phyloP scores from a whole-genome alignment of 2,888 invertebrate species.

The Cryptophagus acutangulus region DNA sequence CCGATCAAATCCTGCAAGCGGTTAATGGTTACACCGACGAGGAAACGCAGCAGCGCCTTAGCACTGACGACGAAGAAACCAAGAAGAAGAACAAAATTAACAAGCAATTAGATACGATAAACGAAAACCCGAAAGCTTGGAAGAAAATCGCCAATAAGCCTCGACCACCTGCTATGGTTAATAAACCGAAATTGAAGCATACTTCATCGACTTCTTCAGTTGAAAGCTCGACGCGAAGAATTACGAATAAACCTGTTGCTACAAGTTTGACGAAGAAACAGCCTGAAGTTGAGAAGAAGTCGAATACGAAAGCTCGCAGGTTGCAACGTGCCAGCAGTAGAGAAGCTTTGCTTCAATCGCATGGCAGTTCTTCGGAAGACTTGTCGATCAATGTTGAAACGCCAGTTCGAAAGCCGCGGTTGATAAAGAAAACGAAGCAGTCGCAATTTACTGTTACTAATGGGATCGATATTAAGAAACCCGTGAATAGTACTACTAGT shows the following conservation, averaged over 20 bases:
- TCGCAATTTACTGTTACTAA: slow-evolving; percentile 37
- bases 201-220: slow-evolving; percentile 46
- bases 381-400: slow-evolving; percentile 40
- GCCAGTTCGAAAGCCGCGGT: slow-evolving; percentile 42
- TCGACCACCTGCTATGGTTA: slow-evolving; percentile 20
- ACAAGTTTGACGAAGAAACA: slow-evolving; percentile 14
- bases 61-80: slow-evolving; percentile 40
- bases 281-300: slow-evolving; percentile 30
- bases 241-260: slow-evolving; percentile 14
- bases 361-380: slow-evolving; percentile 53
- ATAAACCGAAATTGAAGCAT: slow-evolving; percentile 35
- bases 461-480: slow-evolving; percentile 37
- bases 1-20: slow-evolving; percentile 56
- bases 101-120: slow-evolving; percentile 43
- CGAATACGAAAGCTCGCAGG: slow-evolving; percentile 45
- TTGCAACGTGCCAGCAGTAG: slow-evolving; percentile 51
- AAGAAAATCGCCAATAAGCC: slow-evolving; percentile 28
- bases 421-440: slow-evolving; percentile 43
- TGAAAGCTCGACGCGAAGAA: slow-evolving; percentile 37
- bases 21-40: slow-evolving; percentile 54
- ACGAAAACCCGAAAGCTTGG: slow-evolving; percentile 47
- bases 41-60: slow-evolving; percentile 37
- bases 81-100: slow-evolving; percentile 23
- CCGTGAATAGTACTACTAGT: slow-evolving; percentile 16
- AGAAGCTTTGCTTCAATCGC: slow-evolving; percentile 49